Evolutionary conservation across 2,888 invertebrate genomes (phyloP), one percentile per base, ranked within the genome.

Genomic region (Clusia tigrina): DNA sequence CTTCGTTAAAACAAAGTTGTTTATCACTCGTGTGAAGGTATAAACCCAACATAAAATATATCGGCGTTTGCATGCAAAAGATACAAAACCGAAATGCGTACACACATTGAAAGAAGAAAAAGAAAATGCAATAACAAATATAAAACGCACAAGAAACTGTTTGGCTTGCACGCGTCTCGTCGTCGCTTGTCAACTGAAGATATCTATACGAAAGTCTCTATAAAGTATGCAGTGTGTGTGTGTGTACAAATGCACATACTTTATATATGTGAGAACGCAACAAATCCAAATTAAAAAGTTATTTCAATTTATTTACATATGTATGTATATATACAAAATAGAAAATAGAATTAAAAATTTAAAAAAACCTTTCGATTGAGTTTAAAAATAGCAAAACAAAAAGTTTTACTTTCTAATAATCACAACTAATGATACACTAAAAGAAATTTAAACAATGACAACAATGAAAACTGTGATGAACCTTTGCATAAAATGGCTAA

Each of bases 61-160:
- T 42, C n/a, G n/a, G n/a, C n/a, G n/a, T 42, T 6, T 17, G 42
- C n/a, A 42, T 3, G 42, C 42, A 42, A 42, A 42, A 42, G 42
- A 42, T 42, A 42, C 42, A 42, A 42, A 42, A 42, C 42, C n/a
- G n/a, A 42, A 42, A 42, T 15, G 42, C 42, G 42, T n/a, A n/a
- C n/a, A n/a, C n/a, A n/a, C n/a, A n/a, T 42, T n/a, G 6, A 42
- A 42, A 42, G 42, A 42, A 17, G 3, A 42, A 5, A 32, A 5
- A 9, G 12, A 32, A 32, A 32, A 32, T 9, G 12, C 32, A 32
- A 32, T 12, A 32, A 32, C 32, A 32, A 32, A 32, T 32, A 9
- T 32, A 32, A 32, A 32, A 32, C 32, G 32, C 32, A 32, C 5
- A 32, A 32, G 12, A 32, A 32, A 32, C 12, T 32, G 32, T 32